Evolutionary conservation across 1,140 invertebrate genomes (phyloP).

Genomic region (Cydia fagiglandana): DNA sequence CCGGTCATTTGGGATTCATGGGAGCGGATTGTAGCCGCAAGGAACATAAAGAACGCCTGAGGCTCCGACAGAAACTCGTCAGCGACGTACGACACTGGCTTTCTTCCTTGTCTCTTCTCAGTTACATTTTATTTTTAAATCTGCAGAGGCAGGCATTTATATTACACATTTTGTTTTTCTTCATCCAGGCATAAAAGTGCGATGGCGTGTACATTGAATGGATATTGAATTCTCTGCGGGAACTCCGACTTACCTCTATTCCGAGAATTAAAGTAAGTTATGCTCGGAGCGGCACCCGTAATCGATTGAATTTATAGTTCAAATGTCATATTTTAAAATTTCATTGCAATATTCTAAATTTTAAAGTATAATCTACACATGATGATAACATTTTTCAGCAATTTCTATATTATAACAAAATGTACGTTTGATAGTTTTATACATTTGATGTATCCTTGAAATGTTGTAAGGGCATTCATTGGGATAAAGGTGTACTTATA

Average conservation of each 20-base stretch:
- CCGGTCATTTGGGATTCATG: constrained; percentile 80
- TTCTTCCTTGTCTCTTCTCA: constrained; percentile 55
- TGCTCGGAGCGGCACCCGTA: background rate
- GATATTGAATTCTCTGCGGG: constrained; percentile 19
- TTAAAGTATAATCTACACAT: too few species aligned
- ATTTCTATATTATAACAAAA: too few species aligned
- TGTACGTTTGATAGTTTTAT: too few species aligned
- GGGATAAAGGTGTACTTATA: too few species aligned
- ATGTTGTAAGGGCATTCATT: too few species aligned
- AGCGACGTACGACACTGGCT: constrained; percentile 57
- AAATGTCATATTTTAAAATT: background rate
- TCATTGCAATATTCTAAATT: too few species aligned
- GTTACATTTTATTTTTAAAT: constrained; percentile 56
- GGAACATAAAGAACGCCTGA: constrained; percentile 74
- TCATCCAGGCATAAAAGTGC: constrained; percentile 36
- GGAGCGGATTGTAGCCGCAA: constrained; percentile 75
- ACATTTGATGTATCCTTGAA: too few species aligned
- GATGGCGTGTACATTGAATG: constrained; percentile 30
- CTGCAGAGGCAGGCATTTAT: constrained; percentile 49
- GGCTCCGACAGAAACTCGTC: constrained; percentile 65
- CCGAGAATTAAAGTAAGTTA: constrained; percentile 18
- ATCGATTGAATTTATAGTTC: background rate
- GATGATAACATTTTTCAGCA: too few species aligned
- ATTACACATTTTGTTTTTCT: constrained; percentile 42
- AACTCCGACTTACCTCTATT: background rate